A percentile compares a stretch with the other conserved stretches of the same genome.
Evolutionary conservation across 2,888 invertebrate species (phyloP).

Genomic region (Drosophila pseudotakahashii): DNA sequence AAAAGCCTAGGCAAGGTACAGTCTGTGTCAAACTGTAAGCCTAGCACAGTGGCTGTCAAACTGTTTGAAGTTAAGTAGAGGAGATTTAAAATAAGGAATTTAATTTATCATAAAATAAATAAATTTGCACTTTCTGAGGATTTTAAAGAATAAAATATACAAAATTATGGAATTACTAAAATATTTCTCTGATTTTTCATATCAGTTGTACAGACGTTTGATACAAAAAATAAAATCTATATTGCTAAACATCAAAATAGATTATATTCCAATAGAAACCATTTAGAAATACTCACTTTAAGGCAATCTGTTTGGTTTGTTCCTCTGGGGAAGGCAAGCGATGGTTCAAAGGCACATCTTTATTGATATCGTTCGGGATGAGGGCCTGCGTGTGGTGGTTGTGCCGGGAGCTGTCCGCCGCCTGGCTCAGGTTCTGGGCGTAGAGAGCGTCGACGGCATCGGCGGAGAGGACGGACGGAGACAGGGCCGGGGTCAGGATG

Average conservation of each 20-base stretch:
- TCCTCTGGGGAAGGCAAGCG: conserved; percentile 94
- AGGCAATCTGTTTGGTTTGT: conserved; percentile 92
- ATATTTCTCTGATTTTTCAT: not conserved
- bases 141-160: too few species aligned
- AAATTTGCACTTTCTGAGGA: too few species aligned
- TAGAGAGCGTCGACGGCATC: conserved; percentile 83
- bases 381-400: conserved; percentile 67
- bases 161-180: too few species aligned
- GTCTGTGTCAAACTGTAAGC: conserved; percentile 21
- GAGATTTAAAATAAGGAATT: too few species aligned
- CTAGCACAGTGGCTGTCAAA: not conserved
- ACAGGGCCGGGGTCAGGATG: conserved; percentile 82
- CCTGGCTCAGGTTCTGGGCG: conserved; percentile 80
- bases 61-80: not conserved
- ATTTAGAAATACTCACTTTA: conserved; percentile 87
- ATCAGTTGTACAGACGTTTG: too few species aligned
- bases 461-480: conserved; percentile 84
- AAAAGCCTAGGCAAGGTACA: conserved; percentile 43
- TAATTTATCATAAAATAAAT: too few species aligned
- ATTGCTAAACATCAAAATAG: not conserved
- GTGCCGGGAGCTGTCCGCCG: conserved; percentile 71
- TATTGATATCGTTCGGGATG: conserved; percentile 83
- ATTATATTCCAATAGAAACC: too few species aligned
- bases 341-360: conserved; percentile 90
- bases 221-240: not conserved